Evolutionary conservation across 2,888 invertebrate species (phyloP).

Genomic region (Dichetophora obliterata): DNA sequence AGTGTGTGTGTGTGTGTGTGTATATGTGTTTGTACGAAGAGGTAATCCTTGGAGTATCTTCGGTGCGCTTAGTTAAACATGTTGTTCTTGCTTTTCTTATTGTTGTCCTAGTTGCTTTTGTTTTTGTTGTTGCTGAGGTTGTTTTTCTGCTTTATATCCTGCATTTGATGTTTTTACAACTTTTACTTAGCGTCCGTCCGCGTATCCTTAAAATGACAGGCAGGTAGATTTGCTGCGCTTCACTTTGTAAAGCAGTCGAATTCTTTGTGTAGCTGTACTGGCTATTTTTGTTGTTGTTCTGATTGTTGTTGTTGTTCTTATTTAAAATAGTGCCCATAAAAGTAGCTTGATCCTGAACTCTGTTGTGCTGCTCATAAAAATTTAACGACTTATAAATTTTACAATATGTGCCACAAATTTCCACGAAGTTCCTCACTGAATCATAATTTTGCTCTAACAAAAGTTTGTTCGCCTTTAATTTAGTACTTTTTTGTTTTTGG

Average conservation of each 20-base stretch:
- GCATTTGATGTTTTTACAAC: not conserved
- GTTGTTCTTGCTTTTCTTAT: not conserved
- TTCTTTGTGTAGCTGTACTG: not conserved
- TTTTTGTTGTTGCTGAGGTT: constrained; percentile 20
- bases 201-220: constrained; percentile 21
- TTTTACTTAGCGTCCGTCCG: not conserved
- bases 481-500: not conserved
- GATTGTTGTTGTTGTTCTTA: constrained; percentile 19
- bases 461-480: not conserved
- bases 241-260: not conserved
- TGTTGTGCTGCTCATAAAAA: constrained; percentile 5
- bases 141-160: constrained; percentile 22
- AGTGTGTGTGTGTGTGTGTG: constrained; percentile 34
- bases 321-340: constrained; percentile 25
- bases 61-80: constrained; percentile 33
- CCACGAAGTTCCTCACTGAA: not conserved
- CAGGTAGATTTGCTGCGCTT: constrained; percentile 14
- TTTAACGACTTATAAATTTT: constrained; percentile 26
- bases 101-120: constrained; percentile 14
- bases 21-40: constrained; percentile 42
- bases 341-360: constrained; percentile 6
- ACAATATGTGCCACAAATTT: not conserved
- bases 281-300: not conserved
- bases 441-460: not conserved
- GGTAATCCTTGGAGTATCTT: constrained; percentile 27